Percentiles rank a stretch among this genome's conserved stretches.
phyloP scores from a whole-genome alignment of 2,797 vertebrate genomes.

The Presbytis comata region DNA sequence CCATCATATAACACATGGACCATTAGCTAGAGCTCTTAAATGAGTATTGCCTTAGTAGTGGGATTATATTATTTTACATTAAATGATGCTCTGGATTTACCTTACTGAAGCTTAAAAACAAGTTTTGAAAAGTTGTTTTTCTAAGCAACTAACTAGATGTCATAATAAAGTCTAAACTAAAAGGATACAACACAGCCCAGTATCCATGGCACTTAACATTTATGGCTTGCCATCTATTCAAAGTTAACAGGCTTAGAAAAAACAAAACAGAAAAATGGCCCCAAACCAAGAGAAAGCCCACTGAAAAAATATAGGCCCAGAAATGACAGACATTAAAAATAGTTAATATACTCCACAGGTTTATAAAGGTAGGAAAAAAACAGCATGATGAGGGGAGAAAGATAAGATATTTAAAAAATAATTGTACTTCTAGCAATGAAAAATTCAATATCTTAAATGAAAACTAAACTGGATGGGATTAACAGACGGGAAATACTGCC shows the following conservation, averaged over 20 bases:
- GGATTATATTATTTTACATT: neutral
- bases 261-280: neutral
- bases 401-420: neutral
- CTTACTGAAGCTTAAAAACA: neutral
- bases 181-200: neutral
- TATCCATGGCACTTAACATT: neutral
- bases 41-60: neutral
- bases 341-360: neutral
- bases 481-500: neutral
- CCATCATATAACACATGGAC: neutral
- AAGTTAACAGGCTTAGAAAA: neutral
- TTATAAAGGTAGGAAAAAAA: neutral
- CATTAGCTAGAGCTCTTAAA: neutral
- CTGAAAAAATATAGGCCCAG: neutral
- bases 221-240: neutral
- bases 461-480: neutral
- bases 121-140: neutral
- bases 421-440: neutral
- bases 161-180: neutral
- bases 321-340: neutral
- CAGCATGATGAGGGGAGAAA: neutral
- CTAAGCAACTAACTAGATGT: neutral
- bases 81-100: neutral
- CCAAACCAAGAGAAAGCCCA: neutral
- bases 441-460: neutral